phyloP scores from a whole-genome alignment of 1,140 invertebrate genomes.

The Monomorium pharaonis region DNA sequence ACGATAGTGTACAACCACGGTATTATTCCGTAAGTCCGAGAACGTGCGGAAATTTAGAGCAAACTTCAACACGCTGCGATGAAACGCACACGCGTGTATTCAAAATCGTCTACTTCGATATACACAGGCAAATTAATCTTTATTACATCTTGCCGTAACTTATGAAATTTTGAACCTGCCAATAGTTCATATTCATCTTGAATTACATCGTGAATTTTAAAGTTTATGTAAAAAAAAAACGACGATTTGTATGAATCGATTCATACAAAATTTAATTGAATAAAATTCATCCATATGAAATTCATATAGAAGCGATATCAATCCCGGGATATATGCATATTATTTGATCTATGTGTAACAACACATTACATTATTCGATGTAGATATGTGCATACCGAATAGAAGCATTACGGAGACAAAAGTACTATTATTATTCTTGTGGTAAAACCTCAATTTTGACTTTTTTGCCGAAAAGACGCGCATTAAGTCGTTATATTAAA shows the following conservation, averaged over 20 bases:
- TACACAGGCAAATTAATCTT: neutral
- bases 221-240: neutral
- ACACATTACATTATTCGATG: too few species aligned
- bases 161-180: neutral
- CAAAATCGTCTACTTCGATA: neutral
- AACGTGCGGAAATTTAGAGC: constrained; percentile 12
- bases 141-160: neutral
- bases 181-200: neutral
- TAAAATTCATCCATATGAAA: too few species aligned
- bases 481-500: neutral
- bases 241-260: too few species aligned
- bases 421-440: neutral
- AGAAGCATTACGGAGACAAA: neutral
- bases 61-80: neutral
- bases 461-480: neutral
- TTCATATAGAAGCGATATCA: too few species aligned
- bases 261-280: too few species aligned
- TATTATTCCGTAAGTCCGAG: constrained; percentile 30
- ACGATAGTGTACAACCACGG: constrained; percentile 1
- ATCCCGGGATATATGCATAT: too few species aligned
- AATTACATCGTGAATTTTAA: neutral
- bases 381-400: neutral
- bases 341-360: too few species aligned
- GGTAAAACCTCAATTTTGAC: neutral
- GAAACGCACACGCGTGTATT: neutral